phyloP scores from a whole-genome alignment of 1,140 invertebrate genomes.

The Aphaenogaster floridana region DNA sequence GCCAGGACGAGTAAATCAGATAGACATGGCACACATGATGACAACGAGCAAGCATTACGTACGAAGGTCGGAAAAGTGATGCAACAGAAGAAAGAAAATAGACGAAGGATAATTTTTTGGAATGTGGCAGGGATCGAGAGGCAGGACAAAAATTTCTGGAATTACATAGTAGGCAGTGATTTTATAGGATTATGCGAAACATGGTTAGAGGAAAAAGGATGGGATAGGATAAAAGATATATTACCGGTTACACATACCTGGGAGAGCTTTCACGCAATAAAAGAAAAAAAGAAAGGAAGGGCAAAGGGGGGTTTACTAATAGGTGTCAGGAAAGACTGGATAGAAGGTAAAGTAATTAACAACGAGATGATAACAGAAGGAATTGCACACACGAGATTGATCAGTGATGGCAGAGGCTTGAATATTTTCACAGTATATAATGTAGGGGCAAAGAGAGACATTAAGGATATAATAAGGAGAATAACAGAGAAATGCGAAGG shows the following conservation, averaged over 20 bases:
- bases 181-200: constrained; percentile 66
- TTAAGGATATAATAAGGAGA: too few species aligned
- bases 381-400: too few species aligned
- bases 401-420: too few species aligned
- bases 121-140: background rate
- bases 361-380: too few species aligned
- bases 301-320: constrained; percentile 58
- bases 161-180: constrained; percentile 52
- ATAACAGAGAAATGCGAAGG: too few species aligned
- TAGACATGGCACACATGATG: too few species aligned
- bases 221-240: constrained; percentile 41
- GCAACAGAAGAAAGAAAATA: background rate
- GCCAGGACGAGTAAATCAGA: too few species aligned
- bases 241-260: constrained; percentile 46
- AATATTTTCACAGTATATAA: too few species aligned
- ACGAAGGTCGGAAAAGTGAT: too few species aligned
- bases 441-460: background rate
- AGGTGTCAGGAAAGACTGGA: constrained; percentile 36
- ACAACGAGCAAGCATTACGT: too few species aligned
- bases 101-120: background rate
- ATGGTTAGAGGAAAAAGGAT: constrained; percentile 65
- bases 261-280: constrained; percentile 47
- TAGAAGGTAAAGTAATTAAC: too few species aligned
- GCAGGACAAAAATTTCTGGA: constrained; percentile 62
- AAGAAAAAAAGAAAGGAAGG: constrained; percentile 60